Conservation (phyloP, 1,140 invertebrate genomes). For the Scaptomyza graminum region DNA sequence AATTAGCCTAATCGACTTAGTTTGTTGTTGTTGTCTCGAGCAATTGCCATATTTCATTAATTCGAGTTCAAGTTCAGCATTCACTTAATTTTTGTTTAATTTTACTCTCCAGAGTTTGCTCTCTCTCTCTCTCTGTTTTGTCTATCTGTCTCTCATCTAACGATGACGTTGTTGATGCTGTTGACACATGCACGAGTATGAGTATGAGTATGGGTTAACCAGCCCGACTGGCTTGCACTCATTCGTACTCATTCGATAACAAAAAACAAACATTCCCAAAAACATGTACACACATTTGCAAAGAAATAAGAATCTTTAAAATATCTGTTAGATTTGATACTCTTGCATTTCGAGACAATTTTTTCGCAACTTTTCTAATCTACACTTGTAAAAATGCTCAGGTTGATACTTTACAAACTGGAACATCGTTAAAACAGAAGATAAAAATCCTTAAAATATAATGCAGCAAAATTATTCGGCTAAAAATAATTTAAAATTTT, state of each 20-base stretch:
- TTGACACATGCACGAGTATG: conserved; percentile 17
- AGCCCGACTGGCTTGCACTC: not conserved
- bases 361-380: no score
- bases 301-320: not conserved
- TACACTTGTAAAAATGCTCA: no score
- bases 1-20: not conserved
- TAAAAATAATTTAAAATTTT: no score
- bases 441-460: no score
- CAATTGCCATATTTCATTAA: conserved; percentile 10
- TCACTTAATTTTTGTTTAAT: conserved; percentile 28
- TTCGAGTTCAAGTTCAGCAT: conserved; percentile 34
- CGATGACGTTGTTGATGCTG: conserved; percentile 22
- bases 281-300: conserved; percentile 23
- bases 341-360: not conserved
- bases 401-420: no score
- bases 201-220: conserved; percentile 14
- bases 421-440: no score
- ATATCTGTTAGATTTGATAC: not conserved
- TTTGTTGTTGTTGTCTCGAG: not conserved
- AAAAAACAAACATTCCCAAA: conserved; percentile 8
- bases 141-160: no score
- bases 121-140: no score
- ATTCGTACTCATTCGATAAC: conserved; percentile 17
- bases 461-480: no score
- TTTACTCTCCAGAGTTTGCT: no score